phyloP scores from a whole-genome alignment of 2,797 vertebrate genomes.

The Amazonetta brasiliensis region DNA sequence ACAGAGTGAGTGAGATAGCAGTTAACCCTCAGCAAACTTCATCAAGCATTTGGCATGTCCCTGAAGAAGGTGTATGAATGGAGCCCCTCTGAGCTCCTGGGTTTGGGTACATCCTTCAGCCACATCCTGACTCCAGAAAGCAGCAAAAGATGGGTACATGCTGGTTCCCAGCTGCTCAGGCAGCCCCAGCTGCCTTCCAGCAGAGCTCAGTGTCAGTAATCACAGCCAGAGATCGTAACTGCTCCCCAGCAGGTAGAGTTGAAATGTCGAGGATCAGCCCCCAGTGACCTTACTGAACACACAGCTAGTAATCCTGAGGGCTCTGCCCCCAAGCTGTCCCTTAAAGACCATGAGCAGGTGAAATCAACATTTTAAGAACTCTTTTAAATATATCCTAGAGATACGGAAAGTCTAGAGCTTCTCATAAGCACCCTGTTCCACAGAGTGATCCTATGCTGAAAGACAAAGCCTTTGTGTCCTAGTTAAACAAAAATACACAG shows the following conservation, averaged over 20 bases:
- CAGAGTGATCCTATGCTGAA: neutral
- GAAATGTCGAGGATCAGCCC: neutral
- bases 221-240: neutral
- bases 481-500: neutral
- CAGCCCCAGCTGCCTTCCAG: neutral
- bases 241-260: neutral
- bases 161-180: neutral
- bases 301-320: neutral
- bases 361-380: neutral
- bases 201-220: neutral
- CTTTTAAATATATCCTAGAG: neutral
- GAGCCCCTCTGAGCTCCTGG: neutral
- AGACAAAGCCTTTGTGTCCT: neutral
- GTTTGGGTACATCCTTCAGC: neutral
- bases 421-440: neutral
- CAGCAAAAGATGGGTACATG: neutral
- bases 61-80: neutral
- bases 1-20: neutral
- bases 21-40: neutral
- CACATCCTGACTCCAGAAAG: neutral
- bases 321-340: neutral
- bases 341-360: neutral
- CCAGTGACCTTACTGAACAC: neutral
- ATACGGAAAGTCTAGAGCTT: neutral
- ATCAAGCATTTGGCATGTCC: neutral